phyloP scores from a whole-genome alignment of 2,888 invertebrate species.

The Cataglyphis altisquamis region DNA sequence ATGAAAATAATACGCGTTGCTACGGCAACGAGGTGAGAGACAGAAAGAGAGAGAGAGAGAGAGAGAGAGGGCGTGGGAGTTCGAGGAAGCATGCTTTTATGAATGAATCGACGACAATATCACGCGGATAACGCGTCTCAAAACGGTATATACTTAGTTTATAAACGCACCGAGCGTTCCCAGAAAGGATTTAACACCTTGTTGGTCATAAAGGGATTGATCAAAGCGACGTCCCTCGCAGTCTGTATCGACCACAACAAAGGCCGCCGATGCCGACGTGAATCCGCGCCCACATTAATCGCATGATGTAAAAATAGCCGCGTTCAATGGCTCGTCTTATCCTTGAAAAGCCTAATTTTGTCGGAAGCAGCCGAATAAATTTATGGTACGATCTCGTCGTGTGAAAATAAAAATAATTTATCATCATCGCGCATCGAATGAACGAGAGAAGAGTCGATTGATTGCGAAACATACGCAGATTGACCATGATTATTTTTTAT shows the following conservation, averaged over 20 bases:
- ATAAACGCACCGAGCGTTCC: constrained; percentile 19
- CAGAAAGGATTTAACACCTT: constrained; percentile 46
- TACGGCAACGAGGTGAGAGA: constrained; percentile 64
- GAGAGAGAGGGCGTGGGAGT: constrained; percentile 49
- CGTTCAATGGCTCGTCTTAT: not conserved
- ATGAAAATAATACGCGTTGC: constrained; percentile 69
- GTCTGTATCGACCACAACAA: constrained; percentile 25
- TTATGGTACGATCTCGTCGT: not conserved
- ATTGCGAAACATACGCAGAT: not conserved
- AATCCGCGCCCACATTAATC: not conserved
- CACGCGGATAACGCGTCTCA: not conserved
- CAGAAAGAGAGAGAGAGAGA: constrained; percentile 25
- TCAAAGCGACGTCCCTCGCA: constrained; percentile 54
- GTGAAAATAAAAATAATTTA: constrained; percentile 4
- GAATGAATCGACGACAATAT: constrained; percentile 65
- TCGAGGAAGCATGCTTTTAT: constrained; percentile 64
- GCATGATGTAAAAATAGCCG: constrained; percentile 14
- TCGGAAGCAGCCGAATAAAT: not conserved
- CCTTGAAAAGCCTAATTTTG: constrained; percentile 29
- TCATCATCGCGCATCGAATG: not conserved
- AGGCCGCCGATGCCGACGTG: not conserved
- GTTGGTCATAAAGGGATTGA: constrained; percentile 37
- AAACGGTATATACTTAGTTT: not conserved
- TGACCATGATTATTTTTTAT: not conserved
- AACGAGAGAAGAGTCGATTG: constrained; percentile 3